Evolutionary conservation across 2,113 vertebrate species (phyloP).

Genomic region (Archocentrus centrarchus): DNA sequence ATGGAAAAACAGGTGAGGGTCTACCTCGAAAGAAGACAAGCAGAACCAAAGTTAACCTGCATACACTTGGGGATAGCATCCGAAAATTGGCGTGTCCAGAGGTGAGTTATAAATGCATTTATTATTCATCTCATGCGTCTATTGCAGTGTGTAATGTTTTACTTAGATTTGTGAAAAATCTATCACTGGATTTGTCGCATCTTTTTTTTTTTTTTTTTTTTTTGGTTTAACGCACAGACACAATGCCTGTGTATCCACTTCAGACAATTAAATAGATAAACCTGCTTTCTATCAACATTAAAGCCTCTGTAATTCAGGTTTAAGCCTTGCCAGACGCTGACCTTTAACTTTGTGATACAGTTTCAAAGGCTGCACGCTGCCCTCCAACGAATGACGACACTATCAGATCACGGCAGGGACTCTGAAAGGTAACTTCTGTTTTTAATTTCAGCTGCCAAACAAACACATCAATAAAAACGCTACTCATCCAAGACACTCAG

Average conservation of each 20-base stretch:
- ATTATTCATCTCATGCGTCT: not conserved
- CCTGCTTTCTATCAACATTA: not conserved
- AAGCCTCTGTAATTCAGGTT: constrained; percentile 2
- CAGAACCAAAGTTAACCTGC: constrained; percentile 92
- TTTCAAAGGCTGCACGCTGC: constrained; percentile 90
- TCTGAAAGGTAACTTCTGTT: constrained; percentile 82
- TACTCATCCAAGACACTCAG: not conserved
- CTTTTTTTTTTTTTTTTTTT: too few species aligned
- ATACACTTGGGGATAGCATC: constrained; percentile 94
- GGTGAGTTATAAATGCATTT: constrained; percentile 80
- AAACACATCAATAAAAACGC: constrained; percentile 17
- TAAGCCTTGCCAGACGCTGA: constrained; percentile 35
- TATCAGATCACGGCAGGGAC: constrained; percentile 78
- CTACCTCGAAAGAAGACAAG: constrained; percentile 86
- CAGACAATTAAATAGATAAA: not conserved
- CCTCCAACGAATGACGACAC: constrained; percentile 87
- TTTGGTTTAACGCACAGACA: not conserved
- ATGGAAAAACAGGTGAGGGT: constrained; percentile 76
- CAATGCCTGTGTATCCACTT: not conserved
- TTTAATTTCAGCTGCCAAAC: constrained; percentile 11
- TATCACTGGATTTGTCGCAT: not conserved
- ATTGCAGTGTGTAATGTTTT: not conserved
- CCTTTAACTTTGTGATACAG: constrained; percentile 80
- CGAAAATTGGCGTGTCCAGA: constrained; percentile 94
- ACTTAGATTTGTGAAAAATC: not conserved